Evolutionary conservation across 2,797 vertebrate genomes (phyloP).

Genomic region (Odontamblyopus lacepedii): DNA sequence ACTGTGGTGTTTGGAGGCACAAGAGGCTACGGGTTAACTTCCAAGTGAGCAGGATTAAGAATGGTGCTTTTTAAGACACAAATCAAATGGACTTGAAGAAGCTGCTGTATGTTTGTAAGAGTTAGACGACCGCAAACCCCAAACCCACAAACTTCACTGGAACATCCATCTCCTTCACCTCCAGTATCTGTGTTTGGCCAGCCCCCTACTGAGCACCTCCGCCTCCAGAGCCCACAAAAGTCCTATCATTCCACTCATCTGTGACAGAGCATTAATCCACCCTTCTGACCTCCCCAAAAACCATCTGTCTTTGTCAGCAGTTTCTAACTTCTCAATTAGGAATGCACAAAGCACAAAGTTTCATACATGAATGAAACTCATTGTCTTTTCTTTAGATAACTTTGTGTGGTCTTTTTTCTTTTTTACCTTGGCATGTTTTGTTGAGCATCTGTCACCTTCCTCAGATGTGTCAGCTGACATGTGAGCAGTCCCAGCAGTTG

Average conservation of each 20-base stretch:
- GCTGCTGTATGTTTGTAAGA: slow-evolving; percentile 40
- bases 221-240: slow-evolving; percentile 36
- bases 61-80: slow-evolving; percentile 35
- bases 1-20: slow-evolving; percentile 21
- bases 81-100: slow-evolving; percentile 30
- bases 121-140: slow-evolving; percentile 53
- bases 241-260: slow-evolving; percentile 36
- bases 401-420: too few species aligned
- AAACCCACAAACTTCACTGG: slow-evolving; percentile 67
- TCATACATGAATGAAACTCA: too few species aligned
- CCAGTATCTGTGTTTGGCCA: slow-evolving; percentile 41
- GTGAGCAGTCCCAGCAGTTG: too few species aligned
- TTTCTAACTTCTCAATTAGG: slow-evolving; percentile 34
- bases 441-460: too few species aligned
- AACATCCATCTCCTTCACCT: slow-evolving; percentile 52
- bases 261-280: slow-evolving; percentile 31
- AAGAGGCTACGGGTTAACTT: slow-evolving; percentile 24
- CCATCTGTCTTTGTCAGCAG: slow-evolving; percentile 21
- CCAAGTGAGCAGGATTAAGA: slow-evolving; percentile 21
- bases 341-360: not conserved
- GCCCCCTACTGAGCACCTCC: slow-evolving; percentile 31
- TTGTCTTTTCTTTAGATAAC: too few species aligned
- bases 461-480: too few species aligned
- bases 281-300: slow-evolving; percentile 35
- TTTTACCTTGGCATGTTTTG: too few species aligned